A percentile compares a stretch with the other conserved stretches of the same genome.
These are phyloP conservation scores for Acleris emargana DNA, from an alignment of 2,888 invertebrate genomes.

Conservation along the genomic window DNA sequence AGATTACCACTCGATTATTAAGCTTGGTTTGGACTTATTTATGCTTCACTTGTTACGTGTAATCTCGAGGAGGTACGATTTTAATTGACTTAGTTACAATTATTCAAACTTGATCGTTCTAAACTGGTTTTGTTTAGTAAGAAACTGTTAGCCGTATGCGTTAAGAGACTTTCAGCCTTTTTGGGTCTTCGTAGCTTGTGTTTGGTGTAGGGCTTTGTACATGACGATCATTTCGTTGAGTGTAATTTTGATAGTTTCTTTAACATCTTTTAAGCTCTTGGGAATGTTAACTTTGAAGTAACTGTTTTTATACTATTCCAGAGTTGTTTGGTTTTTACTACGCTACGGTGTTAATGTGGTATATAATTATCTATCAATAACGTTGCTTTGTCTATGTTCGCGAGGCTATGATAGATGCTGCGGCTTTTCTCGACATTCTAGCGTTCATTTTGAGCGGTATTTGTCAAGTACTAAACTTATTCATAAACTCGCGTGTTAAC, in stretches of 20 bases:
- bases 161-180: neutral
- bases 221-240: neutral
- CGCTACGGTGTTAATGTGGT: neutral
- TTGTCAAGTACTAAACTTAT: constrained; percentile 31
- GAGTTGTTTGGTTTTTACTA: no score
- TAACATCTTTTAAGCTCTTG: no score
- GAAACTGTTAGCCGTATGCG: neutral
- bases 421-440: constrained; percentile 19
- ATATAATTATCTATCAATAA: constrained; percentile 7
- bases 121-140: constrained; percentile 47
- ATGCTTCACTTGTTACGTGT: constrained; percentile 54
- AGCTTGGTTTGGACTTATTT: constrained; percentile 47
- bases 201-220: neutral
- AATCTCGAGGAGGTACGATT: constrained; percentile 50
- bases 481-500: constrained; percentile 20
- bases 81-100: constrained; percentile 40
- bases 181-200: neutral
- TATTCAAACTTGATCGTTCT: constrained; percentile 48
- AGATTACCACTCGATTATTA: constrained; percentile 53
- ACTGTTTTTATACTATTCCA: no score
- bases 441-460: constrained; percentile 11
- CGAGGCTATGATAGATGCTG: constrained; percentile 15
- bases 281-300: no score
- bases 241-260: neutral
- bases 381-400: constrained; percentile 21